Conservation (phyloP, 2,797 vertebrate species). For the Hoplostethus mediterraneus region DNA sequence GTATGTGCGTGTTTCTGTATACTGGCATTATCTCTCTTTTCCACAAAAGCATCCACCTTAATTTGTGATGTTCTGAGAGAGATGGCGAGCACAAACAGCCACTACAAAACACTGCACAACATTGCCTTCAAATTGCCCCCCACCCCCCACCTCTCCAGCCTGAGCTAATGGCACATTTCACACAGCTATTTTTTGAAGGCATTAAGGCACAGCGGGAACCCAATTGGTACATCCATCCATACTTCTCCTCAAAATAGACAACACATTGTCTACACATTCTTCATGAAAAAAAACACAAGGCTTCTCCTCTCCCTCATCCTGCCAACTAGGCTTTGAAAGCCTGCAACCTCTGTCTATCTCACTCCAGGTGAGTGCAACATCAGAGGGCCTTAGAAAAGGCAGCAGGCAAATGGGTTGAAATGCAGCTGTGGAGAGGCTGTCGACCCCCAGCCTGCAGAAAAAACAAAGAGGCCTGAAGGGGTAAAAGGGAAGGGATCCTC, state of each 20-base stretch:
- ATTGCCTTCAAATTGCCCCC: not conserved
- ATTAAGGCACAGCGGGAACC: constrained; percentile 60
- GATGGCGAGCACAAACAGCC: constrained; percentile 6
- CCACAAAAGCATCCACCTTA: constrained; percentile 16
- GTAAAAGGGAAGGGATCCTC: not conserved
- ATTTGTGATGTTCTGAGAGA: constrained; percentile 25
- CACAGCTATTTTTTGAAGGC: constrained; percentile 63
- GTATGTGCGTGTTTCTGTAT: not conserved
- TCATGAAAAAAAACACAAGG: constrained; percentile 8
- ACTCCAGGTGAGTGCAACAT: constrained; percentile 23
- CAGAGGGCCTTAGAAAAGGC: constrained; percentile 1
- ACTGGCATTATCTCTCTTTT: constrained; percentile 18
- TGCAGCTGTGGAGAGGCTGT: constrained; percentile 9
- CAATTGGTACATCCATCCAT: constrained; percentile 58
- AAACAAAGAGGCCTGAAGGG: not conserved
- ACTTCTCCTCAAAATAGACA: constrained; percentile 15
- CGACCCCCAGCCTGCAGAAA: not conserved
- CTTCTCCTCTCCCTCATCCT: not conserved
- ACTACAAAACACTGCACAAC: constrained; percentile 14
- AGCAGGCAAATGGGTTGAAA: constrained; percentile 8
- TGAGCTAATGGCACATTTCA: constrained; percentile 67
- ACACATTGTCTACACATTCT: constrained; percentile 17
- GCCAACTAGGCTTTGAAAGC: constrained; percentile 1
- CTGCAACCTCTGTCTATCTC: constrained; percentile 12
- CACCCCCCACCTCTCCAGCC: constrained; percentile 5